Base-by-base conservation (phyloP, 2,797 vertebrate genomes). In the Cirrhinus mrigala region DNA sequence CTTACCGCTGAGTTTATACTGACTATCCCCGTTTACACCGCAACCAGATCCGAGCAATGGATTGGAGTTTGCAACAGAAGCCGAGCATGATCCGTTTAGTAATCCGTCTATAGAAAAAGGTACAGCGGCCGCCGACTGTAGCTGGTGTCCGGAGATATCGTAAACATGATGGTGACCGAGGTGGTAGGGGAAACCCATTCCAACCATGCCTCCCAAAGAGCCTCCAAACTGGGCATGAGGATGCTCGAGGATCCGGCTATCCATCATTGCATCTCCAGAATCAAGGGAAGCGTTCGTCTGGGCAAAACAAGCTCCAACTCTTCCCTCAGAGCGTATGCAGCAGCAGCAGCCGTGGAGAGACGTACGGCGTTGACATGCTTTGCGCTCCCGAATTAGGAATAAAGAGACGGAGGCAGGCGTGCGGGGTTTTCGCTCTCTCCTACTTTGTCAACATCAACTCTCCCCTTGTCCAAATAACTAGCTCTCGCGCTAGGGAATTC, bases 41-140 rank as follows among this genome's bases (percentile, higher is more conserved):
- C 96, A 97, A 84, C 94, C 97, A 69, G 97, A 91, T 1, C 96
- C 95, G 64, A 98, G 94, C 78, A 98, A 95, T 88, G 96, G 91
- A 89, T 93, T 95, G 84, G 97, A 95, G 92, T 95, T 95, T 92
- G 97, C 95, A 90, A 97, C 97, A 50, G 97, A 97, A 89, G 97
- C 97, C 88, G 97, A 96, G 93, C 97, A 98, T 37, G 97, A 97
- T 69, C 97, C 96, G 94, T 96, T 97, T 82, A 99, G 95, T 97
- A 99, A 97, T 96, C 98, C 98, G 94, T 99, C 98, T 96, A 99
- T 99, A 88, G 98, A 97, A 95, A 98, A 99, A 89, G 97, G 97
- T 11, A 97, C 97, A 44, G 96, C 95, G 89, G 95, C 94, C 79
- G 96, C 93, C 79, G 96, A 95, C 91, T 97, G 97, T 90, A 98